Conservation (phyloP, 2,888 invertebrate species). For the Eupithecia tripunctaria region DNA sequence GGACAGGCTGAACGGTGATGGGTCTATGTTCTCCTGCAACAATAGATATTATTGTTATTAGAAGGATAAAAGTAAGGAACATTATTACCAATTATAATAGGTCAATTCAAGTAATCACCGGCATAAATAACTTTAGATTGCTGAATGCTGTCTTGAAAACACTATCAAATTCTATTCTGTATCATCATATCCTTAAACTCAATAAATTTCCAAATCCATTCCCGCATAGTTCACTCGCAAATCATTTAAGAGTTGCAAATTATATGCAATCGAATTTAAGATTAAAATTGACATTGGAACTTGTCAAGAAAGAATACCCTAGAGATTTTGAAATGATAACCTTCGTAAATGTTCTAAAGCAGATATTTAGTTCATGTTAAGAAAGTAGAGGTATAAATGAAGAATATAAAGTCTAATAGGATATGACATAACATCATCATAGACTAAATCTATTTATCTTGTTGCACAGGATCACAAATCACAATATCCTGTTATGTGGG, state of each 20-base stretch:
- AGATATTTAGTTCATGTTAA: no score
- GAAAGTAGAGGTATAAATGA: not conserved
- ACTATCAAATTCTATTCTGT: not conserved
- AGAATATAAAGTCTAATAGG: not conserved
- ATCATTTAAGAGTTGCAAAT: not conserved
- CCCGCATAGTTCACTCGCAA: not conserved
- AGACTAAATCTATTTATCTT: conserved; percentile 20
- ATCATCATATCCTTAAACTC: no score
- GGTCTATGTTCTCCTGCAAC: conserved; percentile 90
- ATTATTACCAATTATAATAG: not conserved
- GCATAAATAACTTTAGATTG: not conserved
- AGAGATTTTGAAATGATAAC: not conserved
- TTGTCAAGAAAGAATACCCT: not conserved
- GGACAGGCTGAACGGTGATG: conserved; percentile 96
- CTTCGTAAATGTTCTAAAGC: not conserved
- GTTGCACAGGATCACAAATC: conserved; percentile 31
- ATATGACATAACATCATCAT: not conserved
- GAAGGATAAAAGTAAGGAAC: not conserved
- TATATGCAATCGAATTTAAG: not conserved
- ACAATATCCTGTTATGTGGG: conserved; percentile 39
- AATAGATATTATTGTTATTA: conserved; percentile 39
- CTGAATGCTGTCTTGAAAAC: not conserved
- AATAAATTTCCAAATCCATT: no score
- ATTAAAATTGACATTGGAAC: not conserved
- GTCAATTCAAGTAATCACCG: not conserved